These are phyloP conservation scores for Nannospalax galili DNA, from an alignment of 2,113 vertebrate genomes.

Conservation along the genomic window DNA sequence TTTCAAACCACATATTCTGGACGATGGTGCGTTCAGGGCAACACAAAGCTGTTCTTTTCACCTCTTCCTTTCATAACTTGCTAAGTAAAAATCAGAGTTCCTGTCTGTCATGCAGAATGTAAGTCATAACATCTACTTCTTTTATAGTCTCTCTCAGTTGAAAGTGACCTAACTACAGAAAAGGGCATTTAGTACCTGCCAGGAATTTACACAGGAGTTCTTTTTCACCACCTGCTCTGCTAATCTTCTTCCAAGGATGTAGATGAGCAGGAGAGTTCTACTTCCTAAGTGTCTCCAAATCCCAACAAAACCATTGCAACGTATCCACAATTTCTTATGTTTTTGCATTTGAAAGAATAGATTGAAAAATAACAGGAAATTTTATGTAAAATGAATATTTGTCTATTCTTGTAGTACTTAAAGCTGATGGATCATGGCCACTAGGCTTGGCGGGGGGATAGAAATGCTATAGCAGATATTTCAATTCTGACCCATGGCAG, in stretches of 20 bases:
- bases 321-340: not conserved
- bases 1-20: constrained; percentile 16
- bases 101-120: not conserved
- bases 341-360: not conserved
- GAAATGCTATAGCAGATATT: not conserved
- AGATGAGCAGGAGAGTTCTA: not conserved
- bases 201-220: not conserved
- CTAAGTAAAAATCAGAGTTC: not conserved
- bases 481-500: not conserved
- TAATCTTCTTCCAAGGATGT: not conserved
- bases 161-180: constrained; percentile 5
- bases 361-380: not conserved
- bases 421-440: not conserved
- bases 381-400: not conserved
- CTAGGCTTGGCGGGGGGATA: not conserved
- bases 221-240: not conserved
- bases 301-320: not conserved
- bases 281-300: not conserved
- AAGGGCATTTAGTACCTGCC: not conserved
- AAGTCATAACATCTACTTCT: not conserved
- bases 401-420: not conserved
- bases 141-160: not conserved
- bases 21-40: not conserved
- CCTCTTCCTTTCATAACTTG: not conserved
- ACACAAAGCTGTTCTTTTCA: constrained; percentile 6